Conservation (phyloP, 2,888 invertebrate species). For the Plebejus argus region DNA sequence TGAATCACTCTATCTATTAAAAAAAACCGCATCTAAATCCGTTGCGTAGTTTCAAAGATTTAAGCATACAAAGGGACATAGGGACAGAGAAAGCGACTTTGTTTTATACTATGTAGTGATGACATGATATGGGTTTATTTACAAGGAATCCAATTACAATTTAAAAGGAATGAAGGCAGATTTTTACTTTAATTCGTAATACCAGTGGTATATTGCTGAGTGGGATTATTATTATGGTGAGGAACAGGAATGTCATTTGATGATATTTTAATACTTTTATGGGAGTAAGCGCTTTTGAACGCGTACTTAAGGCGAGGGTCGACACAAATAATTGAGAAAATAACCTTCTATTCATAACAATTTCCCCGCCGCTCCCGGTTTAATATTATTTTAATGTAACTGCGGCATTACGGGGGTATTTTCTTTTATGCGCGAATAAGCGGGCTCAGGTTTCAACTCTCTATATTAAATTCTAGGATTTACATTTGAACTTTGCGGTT, state of each 20-base stretch:
- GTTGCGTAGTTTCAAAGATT: too few relatives aligned
- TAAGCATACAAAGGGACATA: too few relatives aligned
- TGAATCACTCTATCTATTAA: too few relatives aligned
- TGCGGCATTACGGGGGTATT: slow-evolving; percentile 13
- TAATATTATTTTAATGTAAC: slow-evolving; percentile 28
- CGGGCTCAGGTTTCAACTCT: slow-evolving; percentile 1
- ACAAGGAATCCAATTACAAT: background rate
- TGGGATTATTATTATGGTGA: background rate
- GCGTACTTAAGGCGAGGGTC: slow-evolving; percentile 13
- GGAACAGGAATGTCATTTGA: slow-evolving; percentile 1
- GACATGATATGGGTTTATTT: background rate
- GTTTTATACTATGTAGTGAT: too few relatives aligned
- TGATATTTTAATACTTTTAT: slow-evolving; percentile 28
- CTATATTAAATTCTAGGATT: slow-evolving; percentile 13
- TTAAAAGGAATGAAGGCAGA: background rate
- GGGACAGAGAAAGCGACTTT: too few relatives aligned
- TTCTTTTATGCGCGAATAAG: slow-evolving; percentile 26
- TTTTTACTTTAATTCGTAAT: background rate
- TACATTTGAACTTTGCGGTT: background rate
- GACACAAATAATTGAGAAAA: slow-evolving; percentile 26
- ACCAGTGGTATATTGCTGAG: background rate
- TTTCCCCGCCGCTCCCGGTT: slow-evolving; percentile 9
- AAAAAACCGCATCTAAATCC: too few relatives aligned
- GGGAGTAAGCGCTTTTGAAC: slow-evolving; percentile 12
- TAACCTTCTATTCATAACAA: slow-evolving; percentile 26